A percentile compares a stretch with the other conserved stretches of the same genome.
phyloP scores from a whole-genome alignment of 2,888 invertebrate species.

The Thysanoteuthis rhombus region DNA sequence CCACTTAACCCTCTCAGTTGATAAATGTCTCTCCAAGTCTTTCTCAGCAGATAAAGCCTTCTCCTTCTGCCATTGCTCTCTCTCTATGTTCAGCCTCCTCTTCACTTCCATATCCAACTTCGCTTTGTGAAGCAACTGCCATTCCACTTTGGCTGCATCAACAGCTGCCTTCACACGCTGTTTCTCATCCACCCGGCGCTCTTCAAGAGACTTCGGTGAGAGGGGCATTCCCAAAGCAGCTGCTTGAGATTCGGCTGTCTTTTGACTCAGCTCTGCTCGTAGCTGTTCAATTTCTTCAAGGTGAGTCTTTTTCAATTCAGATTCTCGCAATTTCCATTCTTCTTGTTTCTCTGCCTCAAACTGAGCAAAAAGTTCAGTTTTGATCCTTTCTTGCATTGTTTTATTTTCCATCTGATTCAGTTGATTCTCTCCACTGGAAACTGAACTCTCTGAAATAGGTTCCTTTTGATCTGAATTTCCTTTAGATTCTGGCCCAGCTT shows the following conservation, averaged over 20 bases:
- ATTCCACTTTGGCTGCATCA: conserved; percentile 43
- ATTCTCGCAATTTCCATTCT: conserved; percentile 20
- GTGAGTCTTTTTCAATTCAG: neutral
- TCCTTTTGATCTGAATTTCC: neutral
- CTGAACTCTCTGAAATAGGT: neutral
- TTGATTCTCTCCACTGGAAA: conserved; percentile 34
- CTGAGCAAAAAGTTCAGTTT: neutral
- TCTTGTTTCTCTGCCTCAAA: neutral
- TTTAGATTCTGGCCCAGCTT: neutral
- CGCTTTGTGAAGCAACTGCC: conserved; percentile 42
- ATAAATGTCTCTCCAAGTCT: conserved; percentile 39
- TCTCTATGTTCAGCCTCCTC: conserved; percentile 45
- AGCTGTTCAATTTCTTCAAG: neutral
- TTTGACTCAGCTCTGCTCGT: neutral
- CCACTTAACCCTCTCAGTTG: conserved; percentile 42
- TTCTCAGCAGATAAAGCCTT: conserved; percentile 37
- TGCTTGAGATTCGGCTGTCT: neutral
- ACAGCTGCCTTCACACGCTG: conserved; percentile 42
- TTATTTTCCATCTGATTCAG: conserved; percentile 38
- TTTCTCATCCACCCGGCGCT: neutral
- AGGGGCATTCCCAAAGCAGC: neutral
- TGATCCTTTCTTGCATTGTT: conserved; percentile 39
- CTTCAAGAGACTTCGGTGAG: neutral
- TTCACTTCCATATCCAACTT: conserved; percentile 38
- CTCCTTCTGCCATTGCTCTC: conserved; percentile 42